Conservation (phyloP, 2,888 invertebrate genomes). For the Lochmaea capreae region DNA sequence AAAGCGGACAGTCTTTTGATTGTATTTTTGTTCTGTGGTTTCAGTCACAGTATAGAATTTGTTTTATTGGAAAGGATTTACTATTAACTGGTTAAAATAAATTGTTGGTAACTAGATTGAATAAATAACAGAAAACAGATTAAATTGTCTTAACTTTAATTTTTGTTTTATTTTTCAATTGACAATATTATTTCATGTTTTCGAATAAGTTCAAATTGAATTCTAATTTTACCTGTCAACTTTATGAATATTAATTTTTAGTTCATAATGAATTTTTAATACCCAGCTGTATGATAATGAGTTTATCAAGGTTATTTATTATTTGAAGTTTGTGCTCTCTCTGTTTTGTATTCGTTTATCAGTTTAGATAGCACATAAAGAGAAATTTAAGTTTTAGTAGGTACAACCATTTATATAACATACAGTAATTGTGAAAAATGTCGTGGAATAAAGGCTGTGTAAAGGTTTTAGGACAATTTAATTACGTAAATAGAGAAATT, state of each 20-base stretch:
- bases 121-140: too few species aligned
- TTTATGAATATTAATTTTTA: background rate
- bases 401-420: too few species aligned
- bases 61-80: too few species aligned
- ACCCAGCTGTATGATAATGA: conserved; percentile 27
- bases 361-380: conserved; percentile 1
- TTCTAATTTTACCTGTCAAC: background rate
- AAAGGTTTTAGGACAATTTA: conserved; percentile 46
- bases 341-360: background rate
- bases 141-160: too few species aligned
- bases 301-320: conserved; percentile 39
- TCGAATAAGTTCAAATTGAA: too few species aligned
- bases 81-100: too few species aligned
- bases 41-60: too few species aligned
- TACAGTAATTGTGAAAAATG: conserved; percentile 20
- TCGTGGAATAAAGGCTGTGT: conserved; percentile 53
- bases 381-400: background rate
- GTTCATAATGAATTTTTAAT: conserved; percentile 7
- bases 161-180: too few species aligned
- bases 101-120: too few species aligned
- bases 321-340: background rate
- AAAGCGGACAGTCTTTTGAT: too few species aligned
- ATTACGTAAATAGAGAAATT: conserved; percentile 42
- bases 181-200: too few species aligned
- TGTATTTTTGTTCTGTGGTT: too few species aligned